Conservation (phyloP, 1,140 invertebrate genomes). For the Dysdera silvatica region DNA sequence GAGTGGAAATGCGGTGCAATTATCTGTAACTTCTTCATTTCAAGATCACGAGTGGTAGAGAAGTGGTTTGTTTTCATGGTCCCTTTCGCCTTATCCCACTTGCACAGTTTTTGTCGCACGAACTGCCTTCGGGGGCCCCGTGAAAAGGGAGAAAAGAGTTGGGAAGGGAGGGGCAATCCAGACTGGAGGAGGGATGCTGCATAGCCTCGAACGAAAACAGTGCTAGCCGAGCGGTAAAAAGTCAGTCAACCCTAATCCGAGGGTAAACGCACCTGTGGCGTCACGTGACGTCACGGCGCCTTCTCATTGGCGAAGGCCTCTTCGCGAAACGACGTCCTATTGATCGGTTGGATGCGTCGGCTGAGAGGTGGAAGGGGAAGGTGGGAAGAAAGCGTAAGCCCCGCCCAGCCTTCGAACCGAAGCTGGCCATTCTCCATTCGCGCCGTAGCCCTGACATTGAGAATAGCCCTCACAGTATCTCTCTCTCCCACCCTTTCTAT, state of each 20-base stretch:
- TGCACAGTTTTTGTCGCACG: no score
- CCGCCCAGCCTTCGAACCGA: not conserved
- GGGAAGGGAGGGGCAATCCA: no score
- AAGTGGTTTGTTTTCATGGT: no score
- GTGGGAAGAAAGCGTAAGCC: not conserved
- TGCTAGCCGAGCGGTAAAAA: constrained; percentile 16
- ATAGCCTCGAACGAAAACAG: no score
- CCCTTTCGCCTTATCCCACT: no score
- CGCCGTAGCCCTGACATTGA: not conserved
- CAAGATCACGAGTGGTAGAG: no score
- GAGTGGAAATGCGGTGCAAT: no score
- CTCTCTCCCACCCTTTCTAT: no score
- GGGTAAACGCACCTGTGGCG: constrained; percentile 28
- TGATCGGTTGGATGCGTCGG: constrained; percentile 8
- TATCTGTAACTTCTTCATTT: no score
- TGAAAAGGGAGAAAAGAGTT: no score
- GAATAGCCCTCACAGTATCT: not conserved
- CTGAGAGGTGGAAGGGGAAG: not conserved
- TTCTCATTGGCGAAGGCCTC: not conserved
- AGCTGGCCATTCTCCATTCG: not conserved
- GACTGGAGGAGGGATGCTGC: no score
- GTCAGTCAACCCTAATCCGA: constrained; percentile 16
- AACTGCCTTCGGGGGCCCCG: no score
- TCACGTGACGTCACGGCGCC: constrained; percentile 9
- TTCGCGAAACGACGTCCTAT: constrained; percentile 17